phyloP scores from a whole-genome alignment of 2,888 invertebrate genomes.

The Aspidiotus rigidus region DNA sequence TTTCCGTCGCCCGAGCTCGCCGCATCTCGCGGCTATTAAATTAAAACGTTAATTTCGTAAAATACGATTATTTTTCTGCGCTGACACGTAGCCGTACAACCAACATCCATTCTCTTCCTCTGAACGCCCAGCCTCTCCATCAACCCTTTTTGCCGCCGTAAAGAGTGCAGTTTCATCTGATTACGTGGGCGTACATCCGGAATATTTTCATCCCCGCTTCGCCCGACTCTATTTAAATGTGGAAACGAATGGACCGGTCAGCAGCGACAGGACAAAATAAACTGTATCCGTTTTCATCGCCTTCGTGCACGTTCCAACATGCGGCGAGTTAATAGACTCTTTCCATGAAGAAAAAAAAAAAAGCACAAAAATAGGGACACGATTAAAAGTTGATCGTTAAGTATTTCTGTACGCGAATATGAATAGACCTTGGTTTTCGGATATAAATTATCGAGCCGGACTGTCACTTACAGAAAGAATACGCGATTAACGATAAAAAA shows the following conservation, averaged over 20 bases:
- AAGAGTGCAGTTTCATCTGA: conserved; percentile 2
- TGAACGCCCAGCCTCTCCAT: not conserved
- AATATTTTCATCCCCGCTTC: not conserved
- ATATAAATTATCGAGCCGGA: no score
- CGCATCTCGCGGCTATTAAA: not conserved
- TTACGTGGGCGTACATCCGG: conserved; percentile 2
- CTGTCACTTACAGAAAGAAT: no score
- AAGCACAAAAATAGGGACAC: no score
- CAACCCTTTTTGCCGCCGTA: not conserved
- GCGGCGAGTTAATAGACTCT: no score
- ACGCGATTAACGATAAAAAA: no score
- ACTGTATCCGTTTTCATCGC: conserved; percentile 2
- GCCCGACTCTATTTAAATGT: not conserved
- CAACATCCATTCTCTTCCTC: not conserved
- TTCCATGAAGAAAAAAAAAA: no score
- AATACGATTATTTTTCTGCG: conserved; percentile 7
- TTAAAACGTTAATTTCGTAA: conserved; percentile 14
- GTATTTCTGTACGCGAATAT: no score
- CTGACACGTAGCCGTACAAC: not conserved
- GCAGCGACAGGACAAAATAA: not conserved
- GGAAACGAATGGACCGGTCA: not conserved
- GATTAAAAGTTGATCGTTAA: no score
- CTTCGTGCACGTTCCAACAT: not conserved
- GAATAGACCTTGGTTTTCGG: no score
- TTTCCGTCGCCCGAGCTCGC: conserved; percentile 3